Conservation (phyloP, 2,113 vertebrate genomes). For the Chloroceryle aenea region DNA sequence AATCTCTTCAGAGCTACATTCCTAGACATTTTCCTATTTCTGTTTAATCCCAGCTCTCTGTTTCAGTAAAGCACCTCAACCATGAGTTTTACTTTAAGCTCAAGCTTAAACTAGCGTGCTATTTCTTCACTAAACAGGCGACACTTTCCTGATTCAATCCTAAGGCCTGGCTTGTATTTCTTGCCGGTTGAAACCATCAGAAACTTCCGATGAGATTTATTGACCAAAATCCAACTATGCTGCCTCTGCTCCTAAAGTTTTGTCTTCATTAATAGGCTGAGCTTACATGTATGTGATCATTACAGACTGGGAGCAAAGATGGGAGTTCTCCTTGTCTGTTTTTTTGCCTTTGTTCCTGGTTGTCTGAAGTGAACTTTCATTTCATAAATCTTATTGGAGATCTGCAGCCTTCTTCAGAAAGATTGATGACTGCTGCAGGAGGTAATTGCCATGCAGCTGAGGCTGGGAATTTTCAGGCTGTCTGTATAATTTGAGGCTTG, state of each 20-base stretch:
- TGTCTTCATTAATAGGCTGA: not conserved
- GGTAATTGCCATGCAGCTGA: not conserved
- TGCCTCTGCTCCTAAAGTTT: not conserved
- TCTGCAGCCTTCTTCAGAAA: not conserved
- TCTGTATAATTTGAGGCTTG: not conserved
- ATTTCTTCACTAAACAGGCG: not conserved
- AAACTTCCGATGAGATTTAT: not conserved
- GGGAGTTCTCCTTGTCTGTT: not conserved
- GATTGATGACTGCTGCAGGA: fast-evolving
- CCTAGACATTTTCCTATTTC: not conserved
- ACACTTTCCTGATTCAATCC: not conserved
- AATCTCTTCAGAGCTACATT: not conserved
- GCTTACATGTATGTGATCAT: not conserved
- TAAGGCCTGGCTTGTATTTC: not conserved
- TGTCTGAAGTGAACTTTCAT: not conserved
- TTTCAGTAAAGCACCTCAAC: not conserved
- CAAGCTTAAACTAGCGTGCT: not conserved
- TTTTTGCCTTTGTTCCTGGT: not conserved
- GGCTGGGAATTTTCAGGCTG: not conserved
- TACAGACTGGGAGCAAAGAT: not conserved
- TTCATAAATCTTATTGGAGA: not conserved
- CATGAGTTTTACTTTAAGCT: conserved; percentile 10
- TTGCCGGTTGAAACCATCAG: not conserved
- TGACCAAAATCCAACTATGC: not conserved
- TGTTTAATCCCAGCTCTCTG: not conserved